A percentile compares a stretch with the other conserved stretches of the same genome.
phyloP scores from a whole-genome alignment of 2,797 vertebrate species.

The Clangula hyemalis region DNA sequence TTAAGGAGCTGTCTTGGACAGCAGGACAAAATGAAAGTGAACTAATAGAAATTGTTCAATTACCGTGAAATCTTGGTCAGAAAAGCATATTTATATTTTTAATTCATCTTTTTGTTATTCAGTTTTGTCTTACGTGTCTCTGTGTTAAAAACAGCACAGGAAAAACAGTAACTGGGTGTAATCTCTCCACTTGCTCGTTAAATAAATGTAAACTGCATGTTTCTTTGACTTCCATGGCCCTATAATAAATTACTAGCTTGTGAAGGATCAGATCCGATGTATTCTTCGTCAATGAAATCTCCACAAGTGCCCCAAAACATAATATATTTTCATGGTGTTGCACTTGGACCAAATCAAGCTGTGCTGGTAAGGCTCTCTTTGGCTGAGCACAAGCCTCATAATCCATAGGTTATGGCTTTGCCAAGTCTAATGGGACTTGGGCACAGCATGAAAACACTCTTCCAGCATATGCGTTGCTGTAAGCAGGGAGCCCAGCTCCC shows the following conservation, averaged over 20 bases:
- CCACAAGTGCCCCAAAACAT: slow-evolving; percentile 4
- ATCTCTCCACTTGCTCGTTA: not conserved
- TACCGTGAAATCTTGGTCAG: not conserved
- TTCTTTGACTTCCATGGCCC: not conserved
- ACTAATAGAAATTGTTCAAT: not conserved
- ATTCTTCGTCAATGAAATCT: slow-evolving; percentile 44
- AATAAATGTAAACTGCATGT: not conserved
- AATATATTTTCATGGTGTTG: slow-evolving; percentile 40
- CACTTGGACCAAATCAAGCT: slow-evolving; percentile 25
- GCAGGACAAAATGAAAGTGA: not conserved
- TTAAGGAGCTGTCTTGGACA: not conserved
- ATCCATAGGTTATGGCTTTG: slow-evolving; percentile 7
- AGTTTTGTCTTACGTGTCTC: not conserved
- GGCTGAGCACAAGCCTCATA: not conserved
- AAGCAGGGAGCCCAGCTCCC: not conserved
- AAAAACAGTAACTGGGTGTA: not conserved
- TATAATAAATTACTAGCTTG: slow-evolving; percentile 9
- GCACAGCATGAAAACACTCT: slow-evolving; percentile 35
- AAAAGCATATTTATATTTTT: not conserved
- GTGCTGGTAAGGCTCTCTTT: slow-evolving; percentile 49
- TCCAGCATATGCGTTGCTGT: slow-evolving; percentile 42
- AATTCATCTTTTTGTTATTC: not conserved
- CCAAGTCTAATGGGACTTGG: slow-evolving; percentile 57
- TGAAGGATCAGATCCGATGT: not conserved
- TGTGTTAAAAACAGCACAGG: not conserved